phyloP scores from a whole-genome alignment of 2,113 vertebrate genomes.

The Siphamia tubifer region DNA sequence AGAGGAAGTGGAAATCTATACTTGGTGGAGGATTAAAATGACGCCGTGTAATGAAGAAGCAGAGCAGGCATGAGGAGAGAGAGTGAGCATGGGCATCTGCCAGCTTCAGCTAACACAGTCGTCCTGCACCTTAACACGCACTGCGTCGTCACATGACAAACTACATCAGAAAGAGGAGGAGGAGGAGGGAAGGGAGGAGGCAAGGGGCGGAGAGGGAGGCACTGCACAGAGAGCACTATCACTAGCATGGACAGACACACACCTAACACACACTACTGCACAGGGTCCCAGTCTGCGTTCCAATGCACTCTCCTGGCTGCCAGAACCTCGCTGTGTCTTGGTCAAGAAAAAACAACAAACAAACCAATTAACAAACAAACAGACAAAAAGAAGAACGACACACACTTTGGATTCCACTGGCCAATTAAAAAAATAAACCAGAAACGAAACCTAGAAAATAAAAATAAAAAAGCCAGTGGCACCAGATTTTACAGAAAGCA shows the following conservation, averaged over 20 bases:
- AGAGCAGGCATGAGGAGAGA: conserved; percentile 9
- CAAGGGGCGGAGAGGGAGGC: conserved; percentile 32
- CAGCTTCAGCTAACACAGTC: conserved; percentile 62
- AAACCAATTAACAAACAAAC: conserved; percentile 62
- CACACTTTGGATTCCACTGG: conserved; percentile 74
- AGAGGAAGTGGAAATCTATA: conserved; percentile 70
- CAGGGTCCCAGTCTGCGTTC: conserved; percentile 77
- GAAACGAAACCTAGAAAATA: conserved; percentile 72
- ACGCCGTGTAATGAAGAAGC: conserved; percentile 48
- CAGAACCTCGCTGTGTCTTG: conserved; percentile 81
- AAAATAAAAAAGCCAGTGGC: conserved; percentile 75
- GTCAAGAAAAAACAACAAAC: conserved; percentile 52
- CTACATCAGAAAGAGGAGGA: conserved; percentile 55
- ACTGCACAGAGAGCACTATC: conserved; percentile 74
- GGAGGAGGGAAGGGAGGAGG: neutral
- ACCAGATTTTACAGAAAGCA: conserved; percentile 75
- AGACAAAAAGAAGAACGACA: conserved; percentile 68
- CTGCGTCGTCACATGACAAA: conserved; percentile 63
- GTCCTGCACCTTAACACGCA: conserved; percentile 59
- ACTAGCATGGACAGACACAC: conserved; percentile 66
- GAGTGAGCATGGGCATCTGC: conserved; percentile 48
- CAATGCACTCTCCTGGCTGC: conserved; percentile 83
- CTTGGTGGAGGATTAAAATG: conserved; percentile 51
- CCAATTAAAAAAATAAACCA: conserved; percentile 69
- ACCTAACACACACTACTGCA: conserved; percentile 61